Base-by-base conservation (phyloP, 2,888 invertebrate species). In the Dolomedes plantarius region DNA sequence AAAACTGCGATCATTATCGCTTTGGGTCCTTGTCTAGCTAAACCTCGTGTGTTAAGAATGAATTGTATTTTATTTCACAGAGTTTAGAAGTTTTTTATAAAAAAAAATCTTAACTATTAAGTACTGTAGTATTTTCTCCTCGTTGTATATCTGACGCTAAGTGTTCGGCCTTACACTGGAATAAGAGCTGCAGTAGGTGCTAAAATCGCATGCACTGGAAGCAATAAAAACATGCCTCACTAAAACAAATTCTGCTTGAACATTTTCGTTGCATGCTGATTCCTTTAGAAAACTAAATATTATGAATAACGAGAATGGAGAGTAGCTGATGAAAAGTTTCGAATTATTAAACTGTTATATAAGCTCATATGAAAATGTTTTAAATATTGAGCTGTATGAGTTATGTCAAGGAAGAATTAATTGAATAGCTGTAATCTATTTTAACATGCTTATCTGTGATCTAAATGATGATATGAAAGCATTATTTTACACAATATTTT, bases 141-240 rank as follows among this genome's bases (percentile, higher is more conserved):
- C 36, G 9, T 9, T 36, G 36, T 36, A 36, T 36, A 9, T n/a
- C n/a, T n/a, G n/a, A n/a, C n/a, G n/a, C n/a, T n/a, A 36, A 36
- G 9, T 7, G 36, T 36, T 9, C 36, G 9, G 36, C 36, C 36
- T 36, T 36, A 36, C 9, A 36, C 9, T 36, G 5, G n/a, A 36
- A 16, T 19, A 41, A 64, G 79, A 80, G 73, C 79, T 80, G 79
- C 50, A 71, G 56, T 73, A 67, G n/a, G 50, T 27, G 32, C 31
- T 67, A 32, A 69, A 73, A 67, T 64, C 31, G 36, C 73, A 73
- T 73, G 65, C 32, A 67, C 50, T 73, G 72, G 50, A 67, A 67
- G 73, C 65, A 80, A 80, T 72, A 73, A 80, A 23, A 73, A 73
- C 28, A 71, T 71, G 36, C 32, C 19, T 50, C 36, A 19, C 64